Conservation (phyloP, 2,888 invertebrate genomes). For the Catocala fraxini region DNA sequence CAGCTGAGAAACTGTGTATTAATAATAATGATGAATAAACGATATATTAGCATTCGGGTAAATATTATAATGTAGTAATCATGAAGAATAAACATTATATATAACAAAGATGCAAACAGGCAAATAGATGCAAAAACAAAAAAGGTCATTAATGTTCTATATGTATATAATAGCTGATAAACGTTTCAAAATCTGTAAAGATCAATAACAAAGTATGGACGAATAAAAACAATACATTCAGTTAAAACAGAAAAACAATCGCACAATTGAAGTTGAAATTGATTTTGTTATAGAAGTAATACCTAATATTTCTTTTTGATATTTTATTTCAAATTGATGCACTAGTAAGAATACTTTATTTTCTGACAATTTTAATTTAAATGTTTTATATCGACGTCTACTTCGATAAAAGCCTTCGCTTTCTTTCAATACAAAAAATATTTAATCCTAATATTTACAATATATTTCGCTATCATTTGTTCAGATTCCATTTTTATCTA, state of each 20-base stretch:
- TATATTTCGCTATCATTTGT: slow-evolving; percentile 48
- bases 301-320: slow-evolving; percentile 4
- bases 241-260: too few species aligned
- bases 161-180: too few species aligned
- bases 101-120: background rate
- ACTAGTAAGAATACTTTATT: background rate
- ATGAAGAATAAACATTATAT: too few species aligned
- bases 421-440: slow-evolving; percentile 46
- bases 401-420: slow-evolving; percentile 24
- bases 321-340: background rate
- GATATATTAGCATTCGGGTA: too few species aligned
- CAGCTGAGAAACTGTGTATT: too few species aligned
- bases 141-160: too few species aligned
- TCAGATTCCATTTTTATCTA: slow-evolving; percentile 52
- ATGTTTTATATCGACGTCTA: slow-evolving; percentile 25
- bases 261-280: too few species aligned
- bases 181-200: too few species aligned
- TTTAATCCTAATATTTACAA: slow-evolving; percentile 47
- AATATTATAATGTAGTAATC: too few species aligned
- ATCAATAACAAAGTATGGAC: too few species aligned
- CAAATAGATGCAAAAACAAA: slow-evolving; percentile 3
- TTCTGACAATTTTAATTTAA: slow-evolving; percentile 2
- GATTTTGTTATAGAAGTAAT: background rate
- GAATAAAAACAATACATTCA: too few species aligned
- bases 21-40: too few species aligned